Base-by-base conservation (phyloP, 2,888 invertebrate species). In the Drosophila imparisetae region DNA sequence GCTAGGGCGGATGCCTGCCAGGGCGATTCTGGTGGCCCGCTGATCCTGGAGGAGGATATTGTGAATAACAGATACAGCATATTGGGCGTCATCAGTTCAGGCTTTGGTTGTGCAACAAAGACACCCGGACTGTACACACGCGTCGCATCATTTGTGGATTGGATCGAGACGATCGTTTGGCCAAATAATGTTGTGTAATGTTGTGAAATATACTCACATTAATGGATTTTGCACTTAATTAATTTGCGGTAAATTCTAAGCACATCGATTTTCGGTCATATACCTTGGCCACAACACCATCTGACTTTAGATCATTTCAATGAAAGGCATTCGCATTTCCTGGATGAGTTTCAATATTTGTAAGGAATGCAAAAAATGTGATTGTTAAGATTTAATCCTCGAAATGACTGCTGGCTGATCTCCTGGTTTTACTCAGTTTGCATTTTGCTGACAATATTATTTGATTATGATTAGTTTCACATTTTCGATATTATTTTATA, bases 1-100 rank as follows among this genome's bases (percentile, higher is more conserved):
- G 58, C 55, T 5, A 83, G 74, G 62, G 73, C 69, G n/a, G 92
- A 92, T 65, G 88, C 92, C 10, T 93, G 93, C 40, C 77, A 84
- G 52, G 93, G 92, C 2, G 92, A 93, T 57, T 92, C 92, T 0
- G 92, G 92, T 2, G 92, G 92, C 0, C 92, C 92, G 1, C 65
- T 92, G 42, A 82, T 90, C 49, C 55, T 84, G 4, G 80, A 89
- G 11, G 61, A 74, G 0, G 83, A 90, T 69, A 77, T 75, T 4
- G 48, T 30, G 30, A 73, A 53, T n/a, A 69, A 70, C 15, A 64
- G 83, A 4, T 92, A 84, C 55, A 85, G 75, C 34, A 67, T 92
- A 24, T 59, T 92, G 55, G 93, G 92, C 5, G 57, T 93, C 4
- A 88, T 92, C 42, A 91, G 91, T 8, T 80, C 91, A 15, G 93